Conservation (phyloP, 2,888 invertebrate genomes). For the Folsomia candida region DNA sequence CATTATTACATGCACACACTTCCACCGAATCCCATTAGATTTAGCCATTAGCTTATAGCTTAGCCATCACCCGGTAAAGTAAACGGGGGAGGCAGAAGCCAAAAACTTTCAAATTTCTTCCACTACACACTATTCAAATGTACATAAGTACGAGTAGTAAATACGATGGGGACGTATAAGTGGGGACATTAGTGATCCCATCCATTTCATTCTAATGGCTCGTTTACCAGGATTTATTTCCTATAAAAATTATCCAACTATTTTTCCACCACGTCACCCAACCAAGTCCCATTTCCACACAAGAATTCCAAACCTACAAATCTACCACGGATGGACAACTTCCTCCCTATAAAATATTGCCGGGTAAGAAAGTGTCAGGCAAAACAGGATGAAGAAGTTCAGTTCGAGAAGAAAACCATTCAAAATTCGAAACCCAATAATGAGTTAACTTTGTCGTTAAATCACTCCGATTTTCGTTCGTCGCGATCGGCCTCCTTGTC, state of each 20-base stretch:
- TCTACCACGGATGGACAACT: conserved; percentile 20
- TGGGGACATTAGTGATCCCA: conserved; percentile 12
- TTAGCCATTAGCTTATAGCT: conserved; percentile 9
- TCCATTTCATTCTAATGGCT: conserved; percentile 37
- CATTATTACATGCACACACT: neutral
- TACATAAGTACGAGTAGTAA: too few relatives aligned
- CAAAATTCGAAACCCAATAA: neutral
- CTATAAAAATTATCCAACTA: conserved; percentile 41
- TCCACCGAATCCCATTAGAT: conserved; percentile 11
- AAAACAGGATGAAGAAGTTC: too few relatives aligned
- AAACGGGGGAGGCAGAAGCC: neutral
- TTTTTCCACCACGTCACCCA: conserved; percentile 16
- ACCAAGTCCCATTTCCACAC: conserved; percentile 9
- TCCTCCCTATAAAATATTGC: conserved; percentile 12
- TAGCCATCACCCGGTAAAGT: neutral
- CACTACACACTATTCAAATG: neutral
- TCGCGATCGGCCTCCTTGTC: neutral
- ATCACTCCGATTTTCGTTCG: conserved; percentile 1
- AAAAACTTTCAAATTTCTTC: neutral
- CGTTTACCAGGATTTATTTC: conserved; percentile 41
- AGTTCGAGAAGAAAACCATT: neutral
- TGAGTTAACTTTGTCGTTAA: neutral
- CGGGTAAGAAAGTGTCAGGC: neutral
- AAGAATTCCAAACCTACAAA: conserved; percentile 17
- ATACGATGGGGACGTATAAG: too few relatives aligned